phyloP scores from a whole-genome alignment of 2,888 invertebrate species.

The Epirrhoe alternata region DNA sequence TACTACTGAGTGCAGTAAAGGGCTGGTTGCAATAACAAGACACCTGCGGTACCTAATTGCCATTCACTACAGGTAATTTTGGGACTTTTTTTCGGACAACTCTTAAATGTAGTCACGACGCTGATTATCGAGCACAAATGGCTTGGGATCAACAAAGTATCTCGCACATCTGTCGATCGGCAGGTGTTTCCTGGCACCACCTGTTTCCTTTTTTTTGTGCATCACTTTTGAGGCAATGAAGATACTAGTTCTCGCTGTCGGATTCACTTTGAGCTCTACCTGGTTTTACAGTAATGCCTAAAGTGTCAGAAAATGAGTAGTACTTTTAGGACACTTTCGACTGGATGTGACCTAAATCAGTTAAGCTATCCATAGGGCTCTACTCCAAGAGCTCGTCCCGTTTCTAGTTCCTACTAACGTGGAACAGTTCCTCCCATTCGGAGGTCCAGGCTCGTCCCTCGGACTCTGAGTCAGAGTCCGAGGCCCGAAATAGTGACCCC shows the following conservation, averaged over 20 bases:
- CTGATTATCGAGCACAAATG: conserved; percentile 17
- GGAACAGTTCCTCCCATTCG: too few species aligned
- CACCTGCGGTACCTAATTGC: conserved; percentile 13
- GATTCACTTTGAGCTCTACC: background rate
- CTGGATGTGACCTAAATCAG: too few species aligned
- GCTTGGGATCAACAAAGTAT: conserved; percentile 52
- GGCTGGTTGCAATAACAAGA: background rate
- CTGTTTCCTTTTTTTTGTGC: conserved; percentile 75
- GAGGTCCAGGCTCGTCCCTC: too few species aligned
- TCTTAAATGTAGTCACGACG: conserved; percentile 9
- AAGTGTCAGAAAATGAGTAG: background rate
- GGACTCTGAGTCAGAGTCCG: too few species aligned
- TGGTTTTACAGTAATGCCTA: background rate
- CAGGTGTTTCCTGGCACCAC: conserved; percentile 70
- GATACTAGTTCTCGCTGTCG: background rate
- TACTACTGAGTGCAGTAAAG: background rate
- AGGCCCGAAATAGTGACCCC: too few species aligned
- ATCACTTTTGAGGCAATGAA: conserved; percentile 44
- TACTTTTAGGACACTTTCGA: too few species aligned
- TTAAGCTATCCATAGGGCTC: too few species aligned
- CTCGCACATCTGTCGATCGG: conserved; percentile 63
- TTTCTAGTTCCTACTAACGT: too few species aligned
- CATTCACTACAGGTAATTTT: conserved; percentile 18
- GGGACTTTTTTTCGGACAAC: conserved; percentile 10
- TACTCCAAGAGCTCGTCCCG: too few species aligned